Evolutionary conservation across 2,113 vertebrate species (phyloP), one percentile per base, ranked within the genome.

Genomic region (Myxocyprinus asiaticus): DNA sequence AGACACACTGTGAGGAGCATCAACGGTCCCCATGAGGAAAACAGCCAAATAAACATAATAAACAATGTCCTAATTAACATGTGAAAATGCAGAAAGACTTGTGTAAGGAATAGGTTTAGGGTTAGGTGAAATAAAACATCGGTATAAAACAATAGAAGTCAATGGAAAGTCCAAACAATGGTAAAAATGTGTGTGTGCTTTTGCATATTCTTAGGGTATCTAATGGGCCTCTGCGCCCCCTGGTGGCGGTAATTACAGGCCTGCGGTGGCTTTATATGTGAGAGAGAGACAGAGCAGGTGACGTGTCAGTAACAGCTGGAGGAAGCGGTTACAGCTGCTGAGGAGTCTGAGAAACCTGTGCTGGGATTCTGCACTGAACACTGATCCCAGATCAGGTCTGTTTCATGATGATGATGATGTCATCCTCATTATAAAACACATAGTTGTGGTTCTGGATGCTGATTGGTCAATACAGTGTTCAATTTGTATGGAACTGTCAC

Each of bases 241-340:
- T 63, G 78, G 68, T 74, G 69, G 66, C 69, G 78, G 82, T 85
- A 88, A 86, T 88, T 84, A 86, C 62, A 67, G 81, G 51, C 74
- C 68, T 74, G 80, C 78, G 64, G 73, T 81, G 80, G 75, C 81
- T 72, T 76, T 76, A 67, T 72, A 50, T 65, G 79, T 44, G 14
- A 71, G 78, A 65, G 66, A 33, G 43, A 71, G 62, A 44, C 65
- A 70, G 80, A 85, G 87, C 87, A 85, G 86, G 86, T 86, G 84
- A 87, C 81, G 76, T 85, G 22, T 33, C 22, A 33, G 82, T 63
- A 88, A 88, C 86, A 88, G 86, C 87, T 88, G 87, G 85, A 83
- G 79, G 83, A 51, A 78, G 82, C 63, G 74, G 80, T 83, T 82
- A 67, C 86, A 87, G 86, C 87, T 88, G 87, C 83, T 64, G 79